Base-by-base conservation (phyloP, 1,140 invertebrate species). In the Drosophila parabipectinata region DNA sequence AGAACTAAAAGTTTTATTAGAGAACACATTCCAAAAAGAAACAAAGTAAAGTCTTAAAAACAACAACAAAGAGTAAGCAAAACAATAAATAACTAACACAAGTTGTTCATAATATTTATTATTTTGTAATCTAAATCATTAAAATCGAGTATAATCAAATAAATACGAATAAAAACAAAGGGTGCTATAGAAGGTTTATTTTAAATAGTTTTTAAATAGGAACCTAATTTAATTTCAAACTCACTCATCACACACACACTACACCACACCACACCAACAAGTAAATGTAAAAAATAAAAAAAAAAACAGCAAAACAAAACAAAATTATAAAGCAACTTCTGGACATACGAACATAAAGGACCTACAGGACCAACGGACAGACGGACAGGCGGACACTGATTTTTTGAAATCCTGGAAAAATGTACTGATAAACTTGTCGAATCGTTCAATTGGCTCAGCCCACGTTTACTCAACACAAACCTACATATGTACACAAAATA, bases 171-270 rank as follows among this genome's bases (percentile, higher is more conserved):
- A 89, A 83, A 91, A 91, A 90, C 76, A 85, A 91, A 88, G 84
- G 87, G 90, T 91, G 90, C 90, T 91, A 91, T 91, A 91, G 89
- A 91, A 90, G 80, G 89, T 90, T 90, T 90, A 90, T 90, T 90
- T 90, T 90, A 85, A 81, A 85, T 88, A 88, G 75, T 75, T 69
- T 64, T 87, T 77, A 87, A 37, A 72, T 87, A 87, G 77, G 69
- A 71, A 77, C 66, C 58, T 85, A 83, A 75, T 76, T 71, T 66
- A 67, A 77, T 73, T 57, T 69, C 63, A 69, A 62, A 69, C 32
- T 69, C 66, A 73, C 52, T 73, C 57, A 73, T 73, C 69, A 73
- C 56, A 72, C 57, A 72, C 59, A 34, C 32, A 77, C 50, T 1
- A 14, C 6, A n/a, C 14, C 39, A 41, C 39, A n/a, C 39, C 3